Conservation (phyloP, 2,113 vertebrate genomes). For the Entelurus aequoreus region DNA sequence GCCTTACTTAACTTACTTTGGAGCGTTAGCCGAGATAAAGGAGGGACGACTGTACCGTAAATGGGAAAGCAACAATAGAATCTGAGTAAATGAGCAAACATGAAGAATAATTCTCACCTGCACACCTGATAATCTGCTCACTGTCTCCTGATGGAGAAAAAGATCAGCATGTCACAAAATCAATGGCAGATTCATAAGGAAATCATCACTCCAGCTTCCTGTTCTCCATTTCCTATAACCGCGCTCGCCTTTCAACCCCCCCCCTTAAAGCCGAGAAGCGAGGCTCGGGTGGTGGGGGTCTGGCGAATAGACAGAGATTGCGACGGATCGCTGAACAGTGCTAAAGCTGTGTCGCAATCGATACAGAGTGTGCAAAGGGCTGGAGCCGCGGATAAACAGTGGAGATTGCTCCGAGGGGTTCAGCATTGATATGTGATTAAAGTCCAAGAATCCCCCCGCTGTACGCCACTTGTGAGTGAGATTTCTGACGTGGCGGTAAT, state of each 20-base stretch:
- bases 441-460: conserved; percentile 53
- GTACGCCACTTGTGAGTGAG: conserved; percentile 62
- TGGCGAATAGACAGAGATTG: conserved; percentile 40
- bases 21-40: too few species aligned
- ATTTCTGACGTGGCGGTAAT: conserved; percentile 66
- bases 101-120: conserved; percentile 13
- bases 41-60: too few species aligned
- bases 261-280: conserved; percentile 15
- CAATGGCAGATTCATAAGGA: conserved; percentile 60
- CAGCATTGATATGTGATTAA: conserved; percentile 70
- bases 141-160: conserved; percentile 15
- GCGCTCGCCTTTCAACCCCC: conserved; percentile 23
- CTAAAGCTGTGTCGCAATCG: conserved; percentile 47
- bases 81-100: conserved; percentile 11
- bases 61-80: background rate
- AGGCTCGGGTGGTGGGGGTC: conserved; percentile 4
- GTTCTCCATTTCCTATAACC: conserved; percentile 19
- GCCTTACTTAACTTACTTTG: too few species aligned
- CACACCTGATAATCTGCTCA: conserved; percentile 15
- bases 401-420: conserved; percentile 55
- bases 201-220: conserved; percentile 44
- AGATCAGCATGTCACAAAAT: conserved; percentile 57
- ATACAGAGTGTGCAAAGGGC: conserved; percentile 51
- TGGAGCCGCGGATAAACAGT: conserved; percentile 56
- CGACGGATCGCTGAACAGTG: conserved; percentile 29